Conservation (phyloP, 1,140 invertebrate genomes). For the Drosophila sturtevanti region DNA sequence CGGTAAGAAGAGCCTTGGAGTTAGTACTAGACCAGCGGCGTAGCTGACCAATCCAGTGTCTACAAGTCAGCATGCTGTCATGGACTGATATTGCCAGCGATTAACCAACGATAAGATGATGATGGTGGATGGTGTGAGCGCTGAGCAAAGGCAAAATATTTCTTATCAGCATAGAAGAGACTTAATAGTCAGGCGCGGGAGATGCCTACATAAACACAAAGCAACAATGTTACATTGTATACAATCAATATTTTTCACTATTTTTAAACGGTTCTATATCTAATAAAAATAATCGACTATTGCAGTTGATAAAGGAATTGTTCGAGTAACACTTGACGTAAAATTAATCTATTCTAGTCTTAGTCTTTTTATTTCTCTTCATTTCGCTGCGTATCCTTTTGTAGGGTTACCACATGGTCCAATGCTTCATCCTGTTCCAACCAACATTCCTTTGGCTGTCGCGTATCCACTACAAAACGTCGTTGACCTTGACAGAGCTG, state of each 20-base stretch:
- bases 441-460: conserved; percentile 52
- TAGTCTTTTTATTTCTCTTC: background rate
- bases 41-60: conserved; percentile 56
- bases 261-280: too few species aligned
- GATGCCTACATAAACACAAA: too few species aligned
- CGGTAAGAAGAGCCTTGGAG: conserved; percentile 27
- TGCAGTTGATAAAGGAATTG: too few species aligned
- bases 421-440: conserved; percentile 47
- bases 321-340: background rate
- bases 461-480: conserved; percentile 25
- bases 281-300: too few species aligned
- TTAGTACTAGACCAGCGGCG: conserved; percentile 16
- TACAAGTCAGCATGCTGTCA: conserved; percentile 62
- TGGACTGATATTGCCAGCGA: conserved; percentile 37
- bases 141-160: background rate
- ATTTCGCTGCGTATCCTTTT: background rate
- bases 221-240: too few species aligned
- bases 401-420: conserved; percentile 33
- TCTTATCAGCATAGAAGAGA: background rate
- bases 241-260: too few species aligned
- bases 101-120: conserved; percentile 1
- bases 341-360: background rate
- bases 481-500: conserved; percentile 44
- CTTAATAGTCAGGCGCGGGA: background rate
- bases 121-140: conserved; percentile 1